phyloP scores from a whole-genome alignment of 2,888 invertebrate genomes.

The Rotaria socialis region DNA sequence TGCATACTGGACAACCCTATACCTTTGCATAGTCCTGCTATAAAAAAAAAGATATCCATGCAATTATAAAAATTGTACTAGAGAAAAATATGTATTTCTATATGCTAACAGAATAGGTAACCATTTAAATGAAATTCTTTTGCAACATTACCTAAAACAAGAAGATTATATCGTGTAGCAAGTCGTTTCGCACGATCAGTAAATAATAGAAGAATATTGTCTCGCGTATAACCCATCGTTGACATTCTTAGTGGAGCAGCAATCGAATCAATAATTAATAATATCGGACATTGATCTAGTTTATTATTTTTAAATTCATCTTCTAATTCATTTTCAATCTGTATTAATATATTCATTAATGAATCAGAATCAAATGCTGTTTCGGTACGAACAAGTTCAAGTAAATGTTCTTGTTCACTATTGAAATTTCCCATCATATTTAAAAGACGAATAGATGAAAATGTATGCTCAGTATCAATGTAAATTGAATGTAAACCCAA shows the following conservation, averaged over 20 bases:
- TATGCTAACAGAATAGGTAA: too few species aligned
- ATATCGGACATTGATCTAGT: background rate
- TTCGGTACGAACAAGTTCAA: background rate
- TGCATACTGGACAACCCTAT: too few species aligned
- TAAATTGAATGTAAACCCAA: background rate
- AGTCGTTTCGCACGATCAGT: conserved; percentile 20
- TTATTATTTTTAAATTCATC: background rate
- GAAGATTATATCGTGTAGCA: conserved; percentile 7
- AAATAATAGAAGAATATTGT: background rate
- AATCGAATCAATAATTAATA: conserved; percentile 34
- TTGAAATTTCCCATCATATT: background rate
- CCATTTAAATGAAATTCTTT: too few species aligned
- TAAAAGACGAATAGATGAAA: conserved; percentile 4
- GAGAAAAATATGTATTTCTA: too few species aligned
- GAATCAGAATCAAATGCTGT: background rate
- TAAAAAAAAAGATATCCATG: too few species aligned
- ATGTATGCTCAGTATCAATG: conserved; percentile 33
- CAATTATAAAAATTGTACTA: too few species aligned
- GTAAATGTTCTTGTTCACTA: conserved; percentile 8
- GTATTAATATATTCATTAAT: background rate
- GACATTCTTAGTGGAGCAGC: conserved; percentile 25
- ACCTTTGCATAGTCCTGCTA: too few species aligned
- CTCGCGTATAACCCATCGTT: background rate
- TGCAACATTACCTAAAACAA: background rate
- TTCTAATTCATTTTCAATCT: conserved; percentile 2